phyloP scores from a whole-genome alignment of 2,113 vertebrate genomes.

The Hyperopisus bebe region DNA sequence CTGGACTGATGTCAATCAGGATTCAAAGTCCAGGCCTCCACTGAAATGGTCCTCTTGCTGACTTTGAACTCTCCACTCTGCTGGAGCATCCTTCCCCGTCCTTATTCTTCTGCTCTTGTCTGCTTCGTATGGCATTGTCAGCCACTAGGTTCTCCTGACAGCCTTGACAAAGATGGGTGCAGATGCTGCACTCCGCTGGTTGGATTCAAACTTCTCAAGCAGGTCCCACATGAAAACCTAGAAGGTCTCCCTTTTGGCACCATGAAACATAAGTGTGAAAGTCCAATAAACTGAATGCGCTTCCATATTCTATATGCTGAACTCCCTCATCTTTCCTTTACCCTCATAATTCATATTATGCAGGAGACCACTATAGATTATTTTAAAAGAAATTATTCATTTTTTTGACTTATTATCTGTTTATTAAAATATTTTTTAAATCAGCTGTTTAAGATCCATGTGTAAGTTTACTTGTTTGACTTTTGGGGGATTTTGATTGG shows the following conservation, averaged over 20 bases:
- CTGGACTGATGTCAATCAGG: constrained; percentile 1
- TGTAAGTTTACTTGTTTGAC: not conserved
- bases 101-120: not conserved
- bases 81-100: not conserved
- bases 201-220: not conserved
- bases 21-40: not conserved
- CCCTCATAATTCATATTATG: not conserved
- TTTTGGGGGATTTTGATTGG: not conserved
- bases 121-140: not conserved
- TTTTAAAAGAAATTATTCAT: not conserved
- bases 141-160: not conserved
- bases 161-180: not conserved
- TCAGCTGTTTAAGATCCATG: not conserved
- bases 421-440: not conserved
- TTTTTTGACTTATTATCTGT: not conserved
- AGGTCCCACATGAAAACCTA: not conserved
- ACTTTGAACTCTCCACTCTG: not conserved
- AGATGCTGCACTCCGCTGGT: not conserved
- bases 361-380: not conserved
- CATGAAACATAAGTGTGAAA: not conserved
- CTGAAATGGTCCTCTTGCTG: not conserved
- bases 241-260: not conserved
- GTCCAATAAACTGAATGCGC: not conserved
- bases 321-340: not conserved
- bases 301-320: not conserved